Base-by-base conservation (phyloP, 1,140 invertebrate genomes). In the Lasaia peninsularis region DNA sequence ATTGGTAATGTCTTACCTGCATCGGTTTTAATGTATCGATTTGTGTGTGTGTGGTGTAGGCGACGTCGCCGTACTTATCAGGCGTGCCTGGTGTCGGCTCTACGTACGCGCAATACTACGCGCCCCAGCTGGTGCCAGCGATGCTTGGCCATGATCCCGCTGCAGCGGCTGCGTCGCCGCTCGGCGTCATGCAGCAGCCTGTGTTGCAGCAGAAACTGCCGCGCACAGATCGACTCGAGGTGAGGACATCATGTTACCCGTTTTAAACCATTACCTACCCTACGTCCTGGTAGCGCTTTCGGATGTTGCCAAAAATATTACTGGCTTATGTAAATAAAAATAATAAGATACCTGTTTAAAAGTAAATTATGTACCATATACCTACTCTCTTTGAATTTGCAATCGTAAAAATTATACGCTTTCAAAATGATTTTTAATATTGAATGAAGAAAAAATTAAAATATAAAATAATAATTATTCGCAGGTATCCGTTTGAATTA, bases 201-300 rank as follows among this genome's bases (percentile, higher is more conserved):
- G 93, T 95, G 65, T 91, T 92, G 89, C 95, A 95, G 91, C 96
- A 98, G 91, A 98, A 98, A 92, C 92, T 98, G 92, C 95, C 96
- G 63, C 93, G 97, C 85, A 96, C 96, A 80, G 97, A 98, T 91
- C 93, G 97, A 91, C 94, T 98, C 91, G 97, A 98, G 96, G 97
- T 98, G 94, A 79, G 65, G 56, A 61, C 62, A 56, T 49, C 44
- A 34, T 56, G 52, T 62, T 61, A 37, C 48, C 59, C 52, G 37
- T 49, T 52, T 54, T 34, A 58, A 16, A 54, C 18, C 35, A 24
- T 62, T 24, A 59, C 58, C 56, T 32, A 34, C 51, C 60, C 58
- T 56, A 60, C 56, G 58, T 55, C 60, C 69, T 57, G 56, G 71
- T 80, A 82, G 73, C 56, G 81, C 79, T 86, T 80, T 71, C 72